A percentile compares a stretch with the other conserved stretches of the same genome.
Conservation (phyloP, 1,140 invertebrate genomes). For the Orius insidiosus region DNA sequence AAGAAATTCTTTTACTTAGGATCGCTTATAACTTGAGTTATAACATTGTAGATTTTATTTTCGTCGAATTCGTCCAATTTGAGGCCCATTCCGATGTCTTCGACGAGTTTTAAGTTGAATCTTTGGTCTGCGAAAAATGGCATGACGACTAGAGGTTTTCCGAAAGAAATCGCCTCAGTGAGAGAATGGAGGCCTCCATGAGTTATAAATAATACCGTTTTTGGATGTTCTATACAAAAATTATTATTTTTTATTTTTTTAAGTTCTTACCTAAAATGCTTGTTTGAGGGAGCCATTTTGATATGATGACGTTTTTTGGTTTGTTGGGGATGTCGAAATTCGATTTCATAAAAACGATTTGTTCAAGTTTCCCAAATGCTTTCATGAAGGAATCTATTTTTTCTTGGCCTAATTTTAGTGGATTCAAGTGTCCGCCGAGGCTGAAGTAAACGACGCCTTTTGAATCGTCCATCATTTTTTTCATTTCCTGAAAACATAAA, state of each 20-base stretch:
- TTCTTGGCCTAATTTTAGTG: too few species aligned
- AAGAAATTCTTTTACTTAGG: too few species aligned
- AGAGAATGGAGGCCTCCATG: constrained; percentile 35
- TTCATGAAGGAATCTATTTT: too few species aligned
- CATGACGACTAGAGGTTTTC: constrained; percentile 31
- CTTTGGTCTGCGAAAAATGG: constrained; percentile 29
- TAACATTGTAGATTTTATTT: too few species aligned
- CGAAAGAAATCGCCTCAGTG: constrained; percentile 30
- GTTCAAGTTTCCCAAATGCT: too few species aligned
- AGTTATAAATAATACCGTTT: constrained; percentile 32
- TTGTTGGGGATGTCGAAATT: not conserved
- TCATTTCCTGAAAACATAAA: constrained; percentile 26
- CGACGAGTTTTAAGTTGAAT: constrained; percentile 1
- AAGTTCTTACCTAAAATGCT: constrained; percentile 1
- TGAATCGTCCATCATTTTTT: constrained; percentile 35
- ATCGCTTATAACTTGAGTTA: too few species aligned
- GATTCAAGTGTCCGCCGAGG: constrained; percentile 25
- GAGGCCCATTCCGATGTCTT: constrained; percentile 12
- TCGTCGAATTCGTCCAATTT: constrained; percentile 21
- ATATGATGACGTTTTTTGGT: not conserved
- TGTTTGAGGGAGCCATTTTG: constrained; percentile 6
- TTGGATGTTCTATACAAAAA: constrained; percentile 24
- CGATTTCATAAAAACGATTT: constrained; percentile 4
- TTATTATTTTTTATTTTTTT: too few species aligned
- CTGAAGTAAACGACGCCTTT: constrained; percentile 41